Evolutionary conservation across 2,888 invertebrate genomes (phyloP).

Genomic region (Watsonalla cultraria): DNA sequence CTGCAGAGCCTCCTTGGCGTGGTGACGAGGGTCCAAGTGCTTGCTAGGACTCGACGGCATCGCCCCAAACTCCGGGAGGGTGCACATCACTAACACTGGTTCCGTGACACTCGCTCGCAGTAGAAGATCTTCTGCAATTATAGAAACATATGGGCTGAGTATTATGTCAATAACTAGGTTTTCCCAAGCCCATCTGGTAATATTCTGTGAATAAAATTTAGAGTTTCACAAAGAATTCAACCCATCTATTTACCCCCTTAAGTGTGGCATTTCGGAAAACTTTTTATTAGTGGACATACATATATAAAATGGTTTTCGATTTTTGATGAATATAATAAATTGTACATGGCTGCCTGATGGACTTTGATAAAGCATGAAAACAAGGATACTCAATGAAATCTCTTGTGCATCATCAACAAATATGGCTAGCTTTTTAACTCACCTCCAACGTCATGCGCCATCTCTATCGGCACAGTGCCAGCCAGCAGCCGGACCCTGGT

Average conservation of each 20-base stretch:
- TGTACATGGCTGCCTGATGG: no score
- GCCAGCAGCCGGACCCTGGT: constrained; percentile 79
- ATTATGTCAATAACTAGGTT: constrained; percentile 1
- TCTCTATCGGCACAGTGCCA: constrained; percentile 78
- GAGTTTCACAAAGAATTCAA: no score
- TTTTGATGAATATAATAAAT: no score
- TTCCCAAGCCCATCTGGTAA: no score
- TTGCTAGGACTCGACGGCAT: constrained; percentile 68
- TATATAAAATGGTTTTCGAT: no score
- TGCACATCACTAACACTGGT: constrained; percentile 82
- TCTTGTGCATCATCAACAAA: no score
- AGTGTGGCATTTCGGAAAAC: no score
- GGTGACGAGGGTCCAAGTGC: constrained; percentile 75
- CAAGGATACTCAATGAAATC: background rate
- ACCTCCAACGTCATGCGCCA: constrained; percentile 83
- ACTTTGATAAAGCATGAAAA: background rate
- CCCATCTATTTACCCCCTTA: no score
- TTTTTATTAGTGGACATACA: no score
- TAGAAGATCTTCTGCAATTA: constrained; percentile 72
- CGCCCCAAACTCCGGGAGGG: constrained; percentile 76
- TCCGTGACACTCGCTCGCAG: constrained; percentile 81
- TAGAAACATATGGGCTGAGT: constrained; percentile 5
- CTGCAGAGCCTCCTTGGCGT: constrained; percentile 75
- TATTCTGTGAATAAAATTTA: background rate
- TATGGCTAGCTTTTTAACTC: constrained; percentile 9